Evolutionary conservation across 1,140 invertebrate species (phyloP), one percentile per base, ranked within the genome.

Genomic region (Bemisia tabaci): DNA sequence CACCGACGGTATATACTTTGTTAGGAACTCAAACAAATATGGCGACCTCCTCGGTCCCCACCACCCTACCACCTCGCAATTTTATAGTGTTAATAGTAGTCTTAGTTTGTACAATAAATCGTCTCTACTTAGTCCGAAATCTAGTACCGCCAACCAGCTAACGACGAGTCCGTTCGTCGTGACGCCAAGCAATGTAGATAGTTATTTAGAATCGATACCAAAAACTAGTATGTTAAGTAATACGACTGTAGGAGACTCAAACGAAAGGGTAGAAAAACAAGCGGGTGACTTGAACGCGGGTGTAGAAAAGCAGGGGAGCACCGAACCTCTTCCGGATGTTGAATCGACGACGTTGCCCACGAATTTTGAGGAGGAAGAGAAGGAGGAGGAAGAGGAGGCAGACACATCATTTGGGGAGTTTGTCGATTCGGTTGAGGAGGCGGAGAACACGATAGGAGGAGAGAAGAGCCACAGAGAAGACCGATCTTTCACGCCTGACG

Each of bases 1-100:
- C 0, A 84, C 84, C n/a, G 82, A 84, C 72, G 84, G 85, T 68
- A 74, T 90, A n/a, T 81, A 81, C 64, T 84, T 91, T 72, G 83
- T 79, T 62, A 85, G 81, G 72, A 90, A 90, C 73, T 64, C 60
- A n/a, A 71, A 73, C 62, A 72, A 71, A 64, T 72, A 72, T 59
- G 65, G 61, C 12, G 27, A 62, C 5, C 9, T 23, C 33, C 33
- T 58, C 17, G 39, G 23, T 9, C 9, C 11, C 22, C n/a, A 26
- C 23, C 17, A n/a, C 1, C 1, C 2, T 33, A 24, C 33, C 22
- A 59, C 22, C 23, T 27, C 39, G 11, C 24, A 61, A 22, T 61
- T 22, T 61, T 22, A 61, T 22, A 22, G 22, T 61, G 22, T 9
- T 11, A 24, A 61, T 48, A 48, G 33, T 17, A 48, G 17, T 48